Base-by-base conservation (phyloP, 2,113 vertebrate species). In the Myotis yumanensis region DNA sequence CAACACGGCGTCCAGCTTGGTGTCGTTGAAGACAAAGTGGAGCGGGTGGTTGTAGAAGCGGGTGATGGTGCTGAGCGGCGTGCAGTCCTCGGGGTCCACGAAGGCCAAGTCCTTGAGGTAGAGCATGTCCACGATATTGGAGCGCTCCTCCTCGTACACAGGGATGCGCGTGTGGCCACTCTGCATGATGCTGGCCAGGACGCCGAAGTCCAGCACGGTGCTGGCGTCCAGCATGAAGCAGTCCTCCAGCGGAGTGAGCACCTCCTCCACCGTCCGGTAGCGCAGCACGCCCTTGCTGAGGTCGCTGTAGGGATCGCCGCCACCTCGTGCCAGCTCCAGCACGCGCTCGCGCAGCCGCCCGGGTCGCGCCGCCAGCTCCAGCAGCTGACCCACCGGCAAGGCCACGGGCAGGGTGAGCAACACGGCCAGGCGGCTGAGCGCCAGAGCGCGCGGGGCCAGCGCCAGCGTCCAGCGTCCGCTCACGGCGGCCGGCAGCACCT, bases 111-210 rank as follows among this genome's bases (percentile, higher is more conserved):
- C 99, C 71, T 99, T 99, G 79, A 99, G 98, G 1, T 99, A 99
- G 0, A 99, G 98, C 96, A 99, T 99, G 79, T 99, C 99, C 89
- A 99, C 98, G 2, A 99, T 99, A 98, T 99, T 99, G 94, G 99
- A 99, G 93, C 98, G 98, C 97, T 99, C 99, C 57, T 99, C 99
- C 92, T 99, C 99, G 6, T 99, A 99, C 30, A 99, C 98, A 0
- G 99, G 99, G 35, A 99, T 99, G 10, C 99, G 98, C 1, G 99
- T 99, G 98, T 99, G 99, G 7, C 99, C 99, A 62, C 99, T 98
- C 98, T 99, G 99, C 99, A 99, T 99, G 98, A 99, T 99, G 92
- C 98, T 98, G 0, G 99, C 99, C 98, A 99, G 98, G 96, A 99
- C 99, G 96, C 97, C 97, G 96, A 99, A 99, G 97, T 99, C 99